Evolutionary conservation across 2,113 vertebrate species (phyloP).

Genomic region (Brienomyrus brachyistius): DNA sequence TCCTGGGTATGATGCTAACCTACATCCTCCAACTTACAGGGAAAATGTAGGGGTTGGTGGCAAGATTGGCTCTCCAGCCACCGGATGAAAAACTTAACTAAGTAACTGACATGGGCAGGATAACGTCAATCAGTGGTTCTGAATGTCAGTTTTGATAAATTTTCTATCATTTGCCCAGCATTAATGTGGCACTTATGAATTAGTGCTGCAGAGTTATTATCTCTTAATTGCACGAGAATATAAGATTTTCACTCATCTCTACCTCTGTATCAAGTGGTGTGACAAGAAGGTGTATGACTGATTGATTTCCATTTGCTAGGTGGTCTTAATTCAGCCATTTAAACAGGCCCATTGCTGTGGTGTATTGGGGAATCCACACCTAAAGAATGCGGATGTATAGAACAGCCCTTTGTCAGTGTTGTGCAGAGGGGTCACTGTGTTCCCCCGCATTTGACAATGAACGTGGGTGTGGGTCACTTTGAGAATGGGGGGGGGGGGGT

Average conservation of each 20-base stretch:
- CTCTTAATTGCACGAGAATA: background rate
- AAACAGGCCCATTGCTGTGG: background rate
- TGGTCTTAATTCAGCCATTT: background rate
- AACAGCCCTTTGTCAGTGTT: background rate
- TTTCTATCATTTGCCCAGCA: no score
- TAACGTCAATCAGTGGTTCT: no score
- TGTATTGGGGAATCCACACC: background rate
- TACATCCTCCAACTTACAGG: no score
- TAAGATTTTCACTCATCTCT: background rate
- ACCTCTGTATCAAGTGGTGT: background rate
- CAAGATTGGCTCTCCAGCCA: no score
- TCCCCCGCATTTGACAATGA: background rate
- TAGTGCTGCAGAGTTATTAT: background rate
- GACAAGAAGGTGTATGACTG: background rate
- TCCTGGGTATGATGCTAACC: no score
- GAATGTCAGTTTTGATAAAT: no score
- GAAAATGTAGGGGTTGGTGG: no score
- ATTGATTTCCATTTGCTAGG: background rate
- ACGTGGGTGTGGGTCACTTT: background rate
- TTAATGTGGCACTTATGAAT: background rate
- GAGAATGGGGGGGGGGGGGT: background rate
- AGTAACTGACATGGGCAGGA: no score
- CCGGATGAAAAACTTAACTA: no score
- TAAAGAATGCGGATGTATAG: background rate
- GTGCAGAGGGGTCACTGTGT: background rate